Evolutionary conservation across 1,140 invertebrate genomes (phyloP).

Genomic region (Diuraphis noxia): DNA sequence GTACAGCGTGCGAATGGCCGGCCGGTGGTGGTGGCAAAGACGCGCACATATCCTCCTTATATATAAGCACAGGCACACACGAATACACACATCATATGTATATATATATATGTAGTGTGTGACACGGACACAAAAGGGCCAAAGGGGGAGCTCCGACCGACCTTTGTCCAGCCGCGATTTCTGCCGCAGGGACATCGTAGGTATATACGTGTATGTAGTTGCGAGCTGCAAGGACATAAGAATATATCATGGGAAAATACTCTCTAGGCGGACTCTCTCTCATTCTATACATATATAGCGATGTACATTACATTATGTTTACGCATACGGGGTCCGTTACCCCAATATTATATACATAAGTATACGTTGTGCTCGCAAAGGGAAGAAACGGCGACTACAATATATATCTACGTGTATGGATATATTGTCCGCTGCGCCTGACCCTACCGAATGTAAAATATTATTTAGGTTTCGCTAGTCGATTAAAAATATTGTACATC

Average conservation of each 20-base stretch:
- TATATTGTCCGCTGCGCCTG: constrained; percentile 36
- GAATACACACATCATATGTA: not conserved
- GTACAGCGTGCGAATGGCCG: constrained; percentile 39
- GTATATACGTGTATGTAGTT: not conserved
- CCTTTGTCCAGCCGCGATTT: constrained; percentile 52
- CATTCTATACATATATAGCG: not conserved
- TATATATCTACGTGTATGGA: not conserved
- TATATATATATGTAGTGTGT: not conserved
- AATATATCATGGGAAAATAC: constrained; percentile 50
- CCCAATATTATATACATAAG: not conserved
- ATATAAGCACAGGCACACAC: not conserved
- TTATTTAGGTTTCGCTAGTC: not conserved
- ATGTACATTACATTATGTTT: not conserved
- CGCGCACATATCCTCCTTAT: not conserved
- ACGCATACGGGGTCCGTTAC: constrained; percentile 42
- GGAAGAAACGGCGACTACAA: not conserved
- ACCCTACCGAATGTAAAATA: constrained; percentile 6
- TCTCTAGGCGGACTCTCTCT: constrained; percentile 40
- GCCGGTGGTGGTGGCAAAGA: constrained; percentile 50
- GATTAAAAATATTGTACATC: not conserved
- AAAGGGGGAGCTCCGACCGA: constrained; percentile 16
- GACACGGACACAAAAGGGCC: constrained; percentile 40
- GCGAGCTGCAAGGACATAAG: constrained; percentile 42
- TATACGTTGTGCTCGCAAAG: not conserved
- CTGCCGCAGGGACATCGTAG: constrained; percentile 44